phyloP scores from a whole-genome alignment of 2,797 vertebrate species.

The Sebastes diaconus region DNA sequence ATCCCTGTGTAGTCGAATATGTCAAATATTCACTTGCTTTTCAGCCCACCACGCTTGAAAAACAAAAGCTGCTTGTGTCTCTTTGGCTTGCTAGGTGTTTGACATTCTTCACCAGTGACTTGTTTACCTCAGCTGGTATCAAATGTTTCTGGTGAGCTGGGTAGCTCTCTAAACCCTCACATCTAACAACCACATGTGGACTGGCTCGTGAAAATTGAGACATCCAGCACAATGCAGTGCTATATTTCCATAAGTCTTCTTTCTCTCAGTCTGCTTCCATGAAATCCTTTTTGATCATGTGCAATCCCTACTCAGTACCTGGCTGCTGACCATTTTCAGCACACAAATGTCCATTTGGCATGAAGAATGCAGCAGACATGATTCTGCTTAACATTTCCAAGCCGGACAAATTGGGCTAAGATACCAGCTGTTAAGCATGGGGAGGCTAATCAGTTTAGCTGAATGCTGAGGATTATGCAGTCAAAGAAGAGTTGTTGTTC shows the following conservation, averaged over 20 bases:
- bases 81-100: slow-evolving; percentile 2
- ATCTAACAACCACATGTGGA: slow-evolving; percentile 44
- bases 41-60: background rate
- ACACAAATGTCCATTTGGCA: slow-evolving; percentile 66
- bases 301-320: slow-evolving; percentile 64
- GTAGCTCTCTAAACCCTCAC: slow-evolving; percentile 38
- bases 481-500: slow-evolving; percentile 64
- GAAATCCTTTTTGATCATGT: slow-evolving; percentile 72
- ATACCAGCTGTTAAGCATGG: slow-evolving; percentile 66
- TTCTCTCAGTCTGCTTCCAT: slow-evolving; percentile 57
- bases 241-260: slow-evolving; percentile 63
- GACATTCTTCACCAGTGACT: background rate
- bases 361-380: slow-evolving; percentile 42
- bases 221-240: slow-evolving; percentile 42
- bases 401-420: slow-evolving; percentile 65
- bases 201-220: slow-evolving; percentile 37
- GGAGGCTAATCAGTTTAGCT: slow-evolving; percentile 72
- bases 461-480: slow-evolving; percentile 64
- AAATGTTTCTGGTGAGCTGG: slow-evolving; percentile 25
- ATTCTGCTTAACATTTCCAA: slow-evolving; percentile 68
- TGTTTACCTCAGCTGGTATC: slow-evolving; percentile 25
- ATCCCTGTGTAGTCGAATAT: background rate
- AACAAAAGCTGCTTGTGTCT: background rate
- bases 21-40: background rate
- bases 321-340: slow-evolving; percentile 66